Base-by-base conservation (phyloP, 2,888 invertebrate species). In the Heliconius hortense region DNA sequence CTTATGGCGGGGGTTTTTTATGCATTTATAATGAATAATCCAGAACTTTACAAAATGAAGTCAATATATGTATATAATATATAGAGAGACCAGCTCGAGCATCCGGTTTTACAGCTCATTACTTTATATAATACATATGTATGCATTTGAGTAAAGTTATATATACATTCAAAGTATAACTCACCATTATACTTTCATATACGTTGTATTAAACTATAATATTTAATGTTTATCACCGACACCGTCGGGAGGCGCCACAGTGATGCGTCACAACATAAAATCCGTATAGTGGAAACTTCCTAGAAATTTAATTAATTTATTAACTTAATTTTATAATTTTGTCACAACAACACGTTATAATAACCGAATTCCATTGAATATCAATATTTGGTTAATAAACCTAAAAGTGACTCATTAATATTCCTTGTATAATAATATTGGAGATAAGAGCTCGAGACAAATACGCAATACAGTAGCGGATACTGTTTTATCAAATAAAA, bases 301-400 rank as follows among this genome's bases (percentile, higher is more conserved):
- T 78, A 79, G 79, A 77, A 79, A 89, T 88, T 85, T 79, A 77
- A 82, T 85, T 78, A 77, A 82, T 80, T 81, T 82, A 76, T 76
- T 77, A 82, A 82, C 80, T 79, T 80, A 81, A 81, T 69, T 81
- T 79, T 80, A 81, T 80, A 82, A 84, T 81, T 80, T 82, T 79
- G 82, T 84, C 84, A 86, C 84, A 86, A 86, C 82, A 85, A 84
- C 70, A 59, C 28, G 83, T 82, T 86, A 81, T 82, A 73, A 84
- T 84, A 71, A 43, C 60, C 35, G 28, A 71, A 71, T 71, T 71
- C 71, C 59, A 13, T 60, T 60, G 39, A 83, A 82, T 82, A 80
- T 82, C 82, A 85, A 84, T 85, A 85, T 88, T 84, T 84, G 81
- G 48, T 53, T 59, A 76, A 68, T 62, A 75, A 26, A 79, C 82